These are phyloP conservation scores for Bombus impatiens DNA, from an alignment of 1,140 invertebrate genomes.

Conservation along the genomic window DNA sequence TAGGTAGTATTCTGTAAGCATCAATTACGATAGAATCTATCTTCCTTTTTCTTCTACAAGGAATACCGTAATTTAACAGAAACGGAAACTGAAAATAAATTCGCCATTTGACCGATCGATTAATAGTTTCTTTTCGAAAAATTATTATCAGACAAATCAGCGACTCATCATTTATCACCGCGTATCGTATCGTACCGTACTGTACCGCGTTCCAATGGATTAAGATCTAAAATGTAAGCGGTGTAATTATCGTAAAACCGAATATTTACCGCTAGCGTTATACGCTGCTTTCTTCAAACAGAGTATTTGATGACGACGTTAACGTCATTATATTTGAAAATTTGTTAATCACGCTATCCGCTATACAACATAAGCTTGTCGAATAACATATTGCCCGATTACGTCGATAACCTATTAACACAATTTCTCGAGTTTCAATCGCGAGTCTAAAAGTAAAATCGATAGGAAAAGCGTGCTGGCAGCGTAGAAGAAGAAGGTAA, in stretches of 20 bases:
- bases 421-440: conserved; percentile 5
- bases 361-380: neutral
- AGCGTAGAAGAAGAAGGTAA: neutral
- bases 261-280: neutral
- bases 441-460: conserved; percentile 11
- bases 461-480: neutral
- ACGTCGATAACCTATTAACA: conserved; percentile 25
- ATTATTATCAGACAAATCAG: neutral
- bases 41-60: neutral
- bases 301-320: neutral
- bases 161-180: neutral
- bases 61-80: neutral
- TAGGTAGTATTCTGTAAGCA: too few relatives aligned
- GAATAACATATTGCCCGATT: neutral
- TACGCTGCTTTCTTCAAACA: neutral
- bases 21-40: neutral
- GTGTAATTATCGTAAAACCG: neutral
- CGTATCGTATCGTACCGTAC: too few relatives aligned
- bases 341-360: neutral
- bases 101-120: neutral
- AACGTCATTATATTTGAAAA: neutral
- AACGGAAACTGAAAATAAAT: neutral
- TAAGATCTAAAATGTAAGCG: neutral
- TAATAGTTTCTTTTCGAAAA: neutral
- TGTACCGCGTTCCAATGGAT: too few relatives aligned